phyloP scores from a whole-genome alignment of 2,888 invertebrate genomes.

The Aspidiotus rigidus region DNA sequence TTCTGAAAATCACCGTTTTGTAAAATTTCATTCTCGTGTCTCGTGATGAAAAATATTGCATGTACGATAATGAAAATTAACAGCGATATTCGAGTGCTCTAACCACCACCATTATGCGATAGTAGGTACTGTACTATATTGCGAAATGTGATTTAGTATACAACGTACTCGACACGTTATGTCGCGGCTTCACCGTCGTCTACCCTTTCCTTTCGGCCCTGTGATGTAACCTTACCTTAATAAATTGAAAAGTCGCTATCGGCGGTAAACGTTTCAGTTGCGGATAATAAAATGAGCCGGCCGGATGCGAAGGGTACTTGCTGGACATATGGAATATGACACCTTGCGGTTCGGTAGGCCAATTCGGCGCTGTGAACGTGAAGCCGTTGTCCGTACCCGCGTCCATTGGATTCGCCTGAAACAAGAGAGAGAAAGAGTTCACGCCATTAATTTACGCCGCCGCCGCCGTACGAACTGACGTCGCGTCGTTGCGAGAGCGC shows the following conservation, averaged over 20 bases:
- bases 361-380: conserved; percentile 93
- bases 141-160: too few relatives aligned
- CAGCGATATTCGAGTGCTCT: too few relatives aligned
- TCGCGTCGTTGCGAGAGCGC: not conserved
- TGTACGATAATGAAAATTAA: too few relatives aligned
- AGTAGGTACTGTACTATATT: too few relatives aligned
- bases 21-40: too few relatives aligned
- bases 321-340: conserved; percentile 82
- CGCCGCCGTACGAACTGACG: not conserved
- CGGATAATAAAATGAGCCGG: conserved; percentile 89
- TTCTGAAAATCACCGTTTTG: too few relatives aligned
- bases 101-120: too few relatives aligned
- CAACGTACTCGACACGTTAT: too few relatives aligned
- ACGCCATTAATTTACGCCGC: not conserved
- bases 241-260: conserved; percentile 82
- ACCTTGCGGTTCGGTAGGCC: conserved; percentile 84
- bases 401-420: conserved; percentile 77
- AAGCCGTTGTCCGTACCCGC: conserved; percentile 92
- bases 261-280: conserved; percentile 77
- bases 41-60: too few relatives aligned
- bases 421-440: conserved; percentile 10
- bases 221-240: conserved; percentile 55
- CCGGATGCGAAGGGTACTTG: conserved; percentile 80
- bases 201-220: too few relatives aligned
- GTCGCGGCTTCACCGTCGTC: too few relatives aligned